Conservation (phyloP, 2,797 vertebrate species). For the Valencia hispanica region DNA sequence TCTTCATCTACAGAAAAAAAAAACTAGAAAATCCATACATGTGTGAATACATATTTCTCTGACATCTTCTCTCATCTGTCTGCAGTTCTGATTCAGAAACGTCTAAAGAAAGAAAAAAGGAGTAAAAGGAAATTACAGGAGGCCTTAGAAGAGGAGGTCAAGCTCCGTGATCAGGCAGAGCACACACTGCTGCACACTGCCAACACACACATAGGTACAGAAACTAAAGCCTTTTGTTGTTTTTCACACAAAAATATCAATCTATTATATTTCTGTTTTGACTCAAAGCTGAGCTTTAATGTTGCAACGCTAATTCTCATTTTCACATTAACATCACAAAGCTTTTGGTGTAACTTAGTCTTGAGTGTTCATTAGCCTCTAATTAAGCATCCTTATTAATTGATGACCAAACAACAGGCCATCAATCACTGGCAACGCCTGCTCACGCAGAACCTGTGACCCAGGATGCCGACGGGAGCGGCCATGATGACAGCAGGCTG, state of each 20-base stretch:
- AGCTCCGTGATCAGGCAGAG: constrained; percentile 93
- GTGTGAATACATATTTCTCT: neutral
- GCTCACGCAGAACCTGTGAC: constrained; percentile 91
- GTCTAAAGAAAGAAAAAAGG: constrained; percentile 97
- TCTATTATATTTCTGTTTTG: constrained; percentile 20
- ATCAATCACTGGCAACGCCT: constrained; percentile 86
- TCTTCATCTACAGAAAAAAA: neutral
- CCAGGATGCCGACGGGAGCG: constrained; percentile 92
- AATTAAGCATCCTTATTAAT: constrained; percentile 76
- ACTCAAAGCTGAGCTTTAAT: constrained; percentile 10
- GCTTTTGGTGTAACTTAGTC: constrained; percentile 44
- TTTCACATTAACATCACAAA: constrained; percentile 67
- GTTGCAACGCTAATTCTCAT: constrained; percentile 30
- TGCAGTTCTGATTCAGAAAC: constrained; percentile 93
- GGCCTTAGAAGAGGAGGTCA: constrained; percentile 94
- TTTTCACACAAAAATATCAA: neutral
- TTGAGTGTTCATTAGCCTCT: constrained; percentile 64
- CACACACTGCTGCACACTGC: constrained; percentile 89
- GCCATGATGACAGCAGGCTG: constrained; percentile 72
- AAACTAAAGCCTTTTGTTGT: neutral
- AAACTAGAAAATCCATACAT: too few relatives aligned
- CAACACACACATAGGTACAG: constrained; percentile 69
- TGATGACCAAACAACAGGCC: constrained; percentile 72
- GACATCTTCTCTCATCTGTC: neutral
- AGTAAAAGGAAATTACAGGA: constrained; percentile 96